Evolutionary conservation across 2,888 invertebrate species (phyloP).

Genomic region (Chydorus sphaericus): DNA sequence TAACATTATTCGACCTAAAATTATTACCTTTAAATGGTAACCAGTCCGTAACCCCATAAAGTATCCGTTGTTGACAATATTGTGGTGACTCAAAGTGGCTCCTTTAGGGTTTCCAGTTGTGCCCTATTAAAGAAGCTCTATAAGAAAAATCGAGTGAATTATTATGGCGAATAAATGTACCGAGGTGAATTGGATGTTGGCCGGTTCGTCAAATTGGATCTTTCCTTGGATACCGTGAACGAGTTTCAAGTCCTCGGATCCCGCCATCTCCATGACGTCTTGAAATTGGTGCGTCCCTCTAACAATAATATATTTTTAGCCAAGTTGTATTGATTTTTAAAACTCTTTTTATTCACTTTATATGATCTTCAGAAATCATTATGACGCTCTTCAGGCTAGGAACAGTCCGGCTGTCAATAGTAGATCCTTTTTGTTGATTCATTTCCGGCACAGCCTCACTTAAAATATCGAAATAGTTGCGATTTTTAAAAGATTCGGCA

Average conservation of each 20-base stretch:
- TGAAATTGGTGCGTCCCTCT: slow-evolving; percentile 34
- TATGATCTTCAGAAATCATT: slow-evolving; percentile 37
- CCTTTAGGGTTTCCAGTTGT: slow-evolving; percentile 34
- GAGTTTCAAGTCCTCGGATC: slow-evolving; percentile 24
- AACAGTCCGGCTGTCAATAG: slow-evolving; percentile 32
- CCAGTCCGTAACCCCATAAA: slow-evolving; percentile 39
- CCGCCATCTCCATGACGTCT: slow-evolving; percentile 34
- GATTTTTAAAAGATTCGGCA: slow-evolving; percentile 43
- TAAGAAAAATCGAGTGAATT: too few species aligned
- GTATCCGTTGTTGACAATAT: slow-evolving; percentile 58
- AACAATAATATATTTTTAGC: too few species aligned
- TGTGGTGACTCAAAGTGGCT: slow-evolving; percentile 50
- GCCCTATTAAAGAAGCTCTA: slow-evolving; percentile 24
- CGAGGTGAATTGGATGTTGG: slow-evolving; percentile 71
- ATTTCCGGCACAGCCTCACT: slow-evolving; percentile 44
- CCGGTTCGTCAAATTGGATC: slow-evolving; percentile 49
- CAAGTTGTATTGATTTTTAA: slow-evolving; percentile 25
- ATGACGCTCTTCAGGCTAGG: slow-evolving; percentile 43
- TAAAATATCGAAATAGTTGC: slow-evolving; percentile 51
- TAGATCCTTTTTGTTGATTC: slow-evolving; percentile 30
- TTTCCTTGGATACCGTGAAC: slow-evolving; percentile 34
- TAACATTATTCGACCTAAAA: not conserved
- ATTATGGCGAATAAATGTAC: slow-evolving; percentile 26
- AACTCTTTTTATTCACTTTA: slow-evolving; percentile 35
- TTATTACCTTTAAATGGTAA: slow-evolving; percentile 30